Conservation (phyloP, 2,113 vertebrate genomes). For the Istiophorus platypterus region DNA sequence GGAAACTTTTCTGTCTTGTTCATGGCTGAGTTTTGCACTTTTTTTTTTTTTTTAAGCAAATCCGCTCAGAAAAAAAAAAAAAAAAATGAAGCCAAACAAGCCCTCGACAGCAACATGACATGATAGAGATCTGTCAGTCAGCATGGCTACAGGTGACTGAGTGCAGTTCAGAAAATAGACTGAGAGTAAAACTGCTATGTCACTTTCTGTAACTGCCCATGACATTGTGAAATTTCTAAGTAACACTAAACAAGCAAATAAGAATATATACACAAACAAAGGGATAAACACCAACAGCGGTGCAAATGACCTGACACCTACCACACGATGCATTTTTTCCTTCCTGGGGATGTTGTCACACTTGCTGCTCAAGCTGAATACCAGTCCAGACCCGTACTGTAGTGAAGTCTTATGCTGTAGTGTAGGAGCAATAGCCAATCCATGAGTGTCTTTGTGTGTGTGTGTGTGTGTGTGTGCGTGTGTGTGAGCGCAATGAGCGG, state of each 20-base stretch:
- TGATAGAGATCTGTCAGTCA: neutral
- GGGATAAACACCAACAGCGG: constrained; percentile 49
- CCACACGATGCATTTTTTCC: constrained; percentile 24
- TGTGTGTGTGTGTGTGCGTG: constrained; percentile 31
- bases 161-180: constrained; percentile 29
- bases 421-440: constrained; percentile 23
- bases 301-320: constrained; percentile 29
- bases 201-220: constrained; percentile 26
- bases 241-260: neutral
- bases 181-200: constrained; percentile 62
- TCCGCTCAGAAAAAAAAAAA: neutral
- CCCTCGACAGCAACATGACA: neutral
- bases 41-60: neutral
- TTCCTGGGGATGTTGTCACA: constrained; percentile 25
- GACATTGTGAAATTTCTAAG: neutral
- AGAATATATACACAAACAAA: neutral
- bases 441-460: constrained; percentile 14
- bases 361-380: constrained; percentile 19
- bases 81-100: neutral
- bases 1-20: neutral
- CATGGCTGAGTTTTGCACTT: neutral
- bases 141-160: constrained; percentile 26
- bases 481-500: constrained; percentile 15
- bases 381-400: neutral
- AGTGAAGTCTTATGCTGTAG: neutral